Evolutionary conservation across 2,797 vertebrate genomes (phyloP).

Genomic region (Spea hammondii): DNA sequence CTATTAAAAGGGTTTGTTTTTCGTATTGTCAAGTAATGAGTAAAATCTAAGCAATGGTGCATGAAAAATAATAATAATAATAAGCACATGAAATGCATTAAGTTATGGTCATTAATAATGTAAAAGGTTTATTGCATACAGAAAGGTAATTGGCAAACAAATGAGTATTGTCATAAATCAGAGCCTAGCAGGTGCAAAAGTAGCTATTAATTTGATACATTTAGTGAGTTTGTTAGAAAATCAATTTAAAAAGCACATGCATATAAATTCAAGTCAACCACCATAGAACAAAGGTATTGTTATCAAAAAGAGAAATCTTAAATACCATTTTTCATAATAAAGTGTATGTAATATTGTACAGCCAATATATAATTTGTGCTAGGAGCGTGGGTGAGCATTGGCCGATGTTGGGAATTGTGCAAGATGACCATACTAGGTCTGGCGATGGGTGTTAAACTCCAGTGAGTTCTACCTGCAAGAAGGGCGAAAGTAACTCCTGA

Average conservation of each 20-base stretch:
- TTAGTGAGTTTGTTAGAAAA: background rate
- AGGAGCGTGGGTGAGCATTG: too few species aligned
- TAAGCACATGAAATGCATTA: constrained; percentile 4
- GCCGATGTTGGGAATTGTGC: too few species aligned
- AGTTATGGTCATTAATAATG: background rate
- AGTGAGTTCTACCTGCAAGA: too few species aligned
- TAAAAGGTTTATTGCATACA: background rate
- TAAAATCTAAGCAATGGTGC: constrained; percentile 9
- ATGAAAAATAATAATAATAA: constrained; percentile 2
- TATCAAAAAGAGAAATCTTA: too few species aligned
- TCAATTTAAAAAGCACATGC: background rate
- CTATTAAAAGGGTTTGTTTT: constrained; percentile 6
- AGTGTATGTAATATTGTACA: too few species aligned
- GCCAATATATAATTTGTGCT: too few species aligned
- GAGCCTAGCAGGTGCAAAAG: background rate
- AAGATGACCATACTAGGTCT: too few species aligned
- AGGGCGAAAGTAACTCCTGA: too few species aligned
- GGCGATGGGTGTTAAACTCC: too few species aligned
- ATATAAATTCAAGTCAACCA: background rate
- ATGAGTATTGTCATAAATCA: constrained; percentile 2
- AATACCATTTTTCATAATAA: too few species aligned
- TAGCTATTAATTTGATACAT: constrained; percentile 6
- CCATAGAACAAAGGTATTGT: background rate
- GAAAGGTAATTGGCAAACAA: constrained; percentile 2
- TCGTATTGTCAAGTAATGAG: constrained; percentile 7